These are phyloP conservation scores for Thalassophryne amazonica DNA, from an alignment of 2,797 vertebrate species.

Conservation along the genomic window DNA sequence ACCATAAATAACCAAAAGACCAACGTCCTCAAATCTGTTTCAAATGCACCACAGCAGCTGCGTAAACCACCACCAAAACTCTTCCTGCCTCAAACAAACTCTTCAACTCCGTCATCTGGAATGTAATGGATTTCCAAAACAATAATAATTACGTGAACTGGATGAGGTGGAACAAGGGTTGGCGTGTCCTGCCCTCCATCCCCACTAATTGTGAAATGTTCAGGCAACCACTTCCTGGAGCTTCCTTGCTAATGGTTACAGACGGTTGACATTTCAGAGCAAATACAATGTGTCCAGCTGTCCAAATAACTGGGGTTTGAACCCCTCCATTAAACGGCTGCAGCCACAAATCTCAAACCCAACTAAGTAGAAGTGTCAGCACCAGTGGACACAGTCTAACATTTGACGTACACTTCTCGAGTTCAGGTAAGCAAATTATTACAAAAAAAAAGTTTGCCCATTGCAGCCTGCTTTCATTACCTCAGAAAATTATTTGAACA, in stretches of 20 bases:
- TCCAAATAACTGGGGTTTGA: constrained; percentile 65
- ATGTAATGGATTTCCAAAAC: constrained; percentile 72
- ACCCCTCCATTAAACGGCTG: constrained; percentile 29
- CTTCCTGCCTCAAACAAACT: constrained; percentile 64
- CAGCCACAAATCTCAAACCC: constrained; percentile 25
- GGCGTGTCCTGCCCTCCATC: constrained; percentile 58
- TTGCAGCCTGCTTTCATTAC: constrained; percentile 58
- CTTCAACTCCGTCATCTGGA: constrained; percentile 63
- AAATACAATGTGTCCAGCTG: constrained; percentile 77
- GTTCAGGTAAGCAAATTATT: constrained; percentile 61
- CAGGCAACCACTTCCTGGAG: constrained; percentile 71
- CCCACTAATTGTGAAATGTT: constrained; percentile 65
- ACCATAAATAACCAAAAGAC: background rate
- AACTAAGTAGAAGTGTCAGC: constrained; percentile 10
- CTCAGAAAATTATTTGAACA: constrained; percentile 55
- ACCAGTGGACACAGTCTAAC: constrained; percentile 12
- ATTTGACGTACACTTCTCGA: constrained; percentile 32
- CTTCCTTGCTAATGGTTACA: constrained; percentile 71
- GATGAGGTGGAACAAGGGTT: constrained; percentile 57
- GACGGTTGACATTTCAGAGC: constrained; percentile 65
- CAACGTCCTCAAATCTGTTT: constrained; percentile 2
- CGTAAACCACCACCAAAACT: constrained; percentile 61
- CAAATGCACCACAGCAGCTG: constrained; percentile 53
- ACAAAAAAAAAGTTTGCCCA: constrained; percentile 26
- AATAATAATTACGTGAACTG: constrained; percentile 74